These are phyloP conservation scores for Probaryconus sp. DNA, from an alignment of 1,140 invertebrate species.

Conservation along the genomic window DNA sequence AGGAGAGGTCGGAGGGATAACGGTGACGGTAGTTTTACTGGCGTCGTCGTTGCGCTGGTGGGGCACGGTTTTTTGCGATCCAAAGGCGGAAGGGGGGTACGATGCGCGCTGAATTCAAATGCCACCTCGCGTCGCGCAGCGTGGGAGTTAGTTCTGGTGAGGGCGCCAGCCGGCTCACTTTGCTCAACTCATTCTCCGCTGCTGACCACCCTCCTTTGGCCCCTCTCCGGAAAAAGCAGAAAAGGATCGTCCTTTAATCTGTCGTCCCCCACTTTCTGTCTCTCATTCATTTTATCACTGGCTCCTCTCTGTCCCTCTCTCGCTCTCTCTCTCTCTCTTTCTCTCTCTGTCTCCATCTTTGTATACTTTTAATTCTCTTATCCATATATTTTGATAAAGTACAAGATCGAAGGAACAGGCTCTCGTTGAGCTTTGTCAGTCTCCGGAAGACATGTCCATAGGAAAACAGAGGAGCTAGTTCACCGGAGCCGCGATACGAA, in stretches of 20 bases:
- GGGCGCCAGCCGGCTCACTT: conserved; percentile 76
- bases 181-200: conserved; percentile 69
- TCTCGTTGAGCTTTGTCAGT: too few relatives aligned
- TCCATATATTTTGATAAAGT: too few relatives aligned
- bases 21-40: conserved; percentile 55
- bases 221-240: conserved; percentile 49
- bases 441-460: too few relatives aligned
- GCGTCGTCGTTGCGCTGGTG: conserved; percentile 41
- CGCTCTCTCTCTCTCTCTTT: neutral
- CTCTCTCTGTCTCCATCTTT: neutral
- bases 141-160: conserved; percentile 77
- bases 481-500: neutral
- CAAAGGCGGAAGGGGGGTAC: conserved; percentile 47
- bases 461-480: too few relatives aligned
- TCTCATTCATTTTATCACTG: conserved; percentile 3
- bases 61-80: conserved; percentile 40
- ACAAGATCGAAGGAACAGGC: too few relatives aligned
- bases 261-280: conserved; percentile 60
- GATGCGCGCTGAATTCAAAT: conserved; percentile 72
- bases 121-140: conserved; percentile 71
- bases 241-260: conserved; percentile 53
- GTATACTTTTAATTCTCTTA: too few relatives aligned
- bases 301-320: conserved; percentile 13
- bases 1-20: conserved; percentile 58
- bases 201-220: conserved; percentile 65